Conservation (phyloP, 2,888 invertebrate species). For the Craniophora ligustri region DNA sequence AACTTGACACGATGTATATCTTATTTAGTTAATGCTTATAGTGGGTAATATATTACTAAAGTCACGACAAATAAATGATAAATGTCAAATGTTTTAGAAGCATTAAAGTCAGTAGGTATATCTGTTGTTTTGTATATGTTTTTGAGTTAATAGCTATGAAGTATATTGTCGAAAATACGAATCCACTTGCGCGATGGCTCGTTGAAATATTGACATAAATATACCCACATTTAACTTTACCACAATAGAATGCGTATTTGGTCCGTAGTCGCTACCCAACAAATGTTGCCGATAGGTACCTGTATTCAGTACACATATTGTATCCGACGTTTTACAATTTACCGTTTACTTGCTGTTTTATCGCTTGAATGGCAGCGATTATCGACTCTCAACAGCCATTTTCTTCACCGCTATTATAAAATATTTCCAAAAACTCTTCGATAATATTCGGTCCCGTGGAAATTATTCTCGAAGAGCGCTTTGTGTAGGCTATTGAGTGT, state of each 20-base stretch:
- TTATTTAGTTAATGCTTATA: no score
- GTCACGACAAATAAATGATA: no score
- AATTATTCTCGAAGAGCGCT: constrained; percentile 42
- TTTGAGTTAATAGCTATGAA: constrained; percentile 26
- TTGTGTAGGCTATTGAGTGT: constrained; percentile 57
- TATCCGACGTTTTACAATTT: constrained; percentile 20
- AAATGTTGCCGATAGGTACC: constrained; percentile 19
- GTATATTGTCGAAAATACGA: constrained; percentile 20
- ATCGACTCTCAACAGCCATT: constrained; percentile 36
- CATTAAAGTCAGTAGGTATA: no score
- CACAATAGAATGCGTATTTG: not conserved
- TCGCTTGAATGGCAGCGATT: constrained; percentile 34
- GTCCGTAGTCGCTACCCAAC: constrained; percentile 16
- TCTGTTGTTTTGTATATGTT: not conserved
- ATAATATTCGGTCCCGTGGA: constrained; percentile 46
- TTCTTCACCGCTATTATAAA: constrained; percentile 29
- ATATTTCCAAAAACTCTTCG: constrained; percentile 33
- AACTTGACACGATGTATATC: no score
- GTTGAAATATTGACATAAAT: constrained; percentile 7
- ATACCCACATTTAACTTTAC: constrained; percentile 26
- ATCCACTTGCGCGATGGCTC: constrained; percentile 15
- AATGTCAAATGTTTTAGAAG: no score
- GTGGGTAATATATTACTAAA: no score
- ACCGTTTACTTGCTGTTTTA: constrained; percentile 31
- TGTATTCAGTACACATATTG: constrained; percentile 7